phyloP scores from a whole-genome alignment of 2,888 invertebrate species.

The Azorinus chamasolen region DNA sequence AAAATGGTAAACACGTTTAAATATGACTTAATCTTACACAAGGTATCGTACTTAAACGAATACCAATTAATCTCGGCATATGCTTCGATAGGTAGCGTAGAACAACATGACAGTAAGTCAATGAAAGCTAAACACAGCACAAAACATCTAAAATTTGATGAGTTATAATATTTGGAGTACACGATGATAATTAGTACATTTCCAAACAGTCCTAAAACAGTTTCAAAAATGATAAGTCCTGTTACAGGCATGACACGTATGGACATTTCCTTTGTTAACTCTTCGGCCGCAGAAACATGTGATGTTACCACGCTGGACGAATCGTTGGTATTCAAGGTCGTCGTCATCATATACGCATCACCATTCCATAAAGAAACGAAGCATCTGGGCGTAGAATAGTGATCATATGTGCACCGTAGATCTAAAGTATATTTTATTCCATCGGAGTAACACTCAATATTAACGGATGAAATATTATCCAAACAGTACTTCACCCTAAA shows the following conservation, averaged over 20 bases:
- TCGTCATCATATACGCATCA: too few relatives aligned
- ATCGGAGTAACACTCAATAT: too few relatives aligned
- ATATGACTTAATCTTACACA: slow-evolving; percentile 12
- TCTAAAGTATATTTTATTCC: too few relatives aligned
- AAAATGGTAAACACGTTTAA: slow-evolving; percentile 1
- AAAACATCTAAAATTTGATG: background rate
- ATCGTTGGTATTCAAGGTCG: too few relatives aligned
- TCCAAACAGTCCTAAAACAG: background rate
- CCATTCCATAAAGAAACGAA: too few relatives aligned
- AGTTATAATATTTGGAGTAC: background rate
- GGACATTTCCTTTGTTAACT: background rate
- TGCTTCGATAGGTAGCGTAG: background rate
- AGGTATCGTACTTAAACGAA: background rate
- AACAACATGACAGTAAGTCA: slow-evolving; percentile 1
- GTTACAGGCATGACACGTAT: background rate
- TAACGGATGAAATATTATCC: too few relatives aligned
- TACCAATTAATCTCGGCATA: slow-evolving; percentile 3
- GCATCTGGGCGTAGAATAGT: too few relatives aligned
- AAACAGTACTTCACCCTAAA: too few relatives aligned
- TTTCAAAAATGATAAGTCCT: background rate
- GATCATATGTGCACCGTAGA: too few relatives aligned
- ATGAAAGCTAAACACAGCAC: background rate
- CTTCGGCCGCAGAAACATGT: too few relatives aligned
- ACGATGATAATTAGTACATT: slow-evolving; percentile 8
- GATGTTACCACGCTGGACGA: too few relatives aligned